phyloP scores from a whole-genome alignment of 2,888 invertebrate genomes.

The Latrodectus hesperus region DNA sequence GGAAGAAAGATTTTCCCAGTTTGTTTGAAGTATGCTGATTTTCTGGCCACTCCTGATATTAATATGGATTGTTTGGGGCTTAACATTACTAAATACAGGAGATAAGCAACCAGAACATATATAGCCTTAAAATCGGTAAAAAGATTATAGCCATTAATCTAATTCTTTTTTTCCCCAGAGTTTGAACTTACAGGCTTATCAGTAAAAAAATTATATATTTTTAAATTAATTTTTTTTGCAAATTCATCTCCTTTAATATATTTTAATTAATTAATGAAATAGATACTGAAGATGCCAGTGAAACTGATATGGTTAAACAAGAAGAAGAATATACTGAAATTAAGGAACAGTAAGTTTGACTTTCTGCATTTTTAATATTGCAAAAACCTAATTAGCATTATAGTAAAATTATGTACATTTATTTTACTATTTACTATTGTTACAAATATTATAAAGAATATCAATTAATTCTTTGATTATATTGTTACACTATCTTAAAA shows the following conservation, averaged over 20 bases:
- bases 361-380: not conserved
- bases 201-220: not conserved
- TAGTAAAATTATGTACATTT: not conserved
- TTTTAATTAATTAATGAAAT: no score
- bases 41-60: no score
- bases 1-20: no score
- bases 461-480: not conserved
- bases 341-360: slow-evolving; percentile 85
- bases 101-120: no score
- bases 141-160: not conserved
- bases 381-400: not conserved
- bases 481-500: not conserved
- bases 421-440: not conserved
- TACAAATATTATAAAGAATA: not conserved
- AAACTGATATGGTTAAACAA: slow-evolving; percentile 90
- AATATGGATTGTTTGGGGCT: no score
- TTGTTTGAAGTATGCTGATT: no score
- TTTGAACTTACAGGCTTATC: not conserved
- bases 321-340: slow-evolving; percentile 86
- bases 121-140: no score
- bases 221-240: not conserved
- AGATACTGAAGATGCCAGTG: slow-evolving; percentile 98
- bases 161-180: not conserved
- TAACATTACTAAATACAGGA: no score
- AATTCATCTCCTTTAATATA: slow-evolving; percentile 23